phyloP scores from a whole-genome alignment of 2,113 vertebrate species.

The Poecile atricapillus region DNA sequence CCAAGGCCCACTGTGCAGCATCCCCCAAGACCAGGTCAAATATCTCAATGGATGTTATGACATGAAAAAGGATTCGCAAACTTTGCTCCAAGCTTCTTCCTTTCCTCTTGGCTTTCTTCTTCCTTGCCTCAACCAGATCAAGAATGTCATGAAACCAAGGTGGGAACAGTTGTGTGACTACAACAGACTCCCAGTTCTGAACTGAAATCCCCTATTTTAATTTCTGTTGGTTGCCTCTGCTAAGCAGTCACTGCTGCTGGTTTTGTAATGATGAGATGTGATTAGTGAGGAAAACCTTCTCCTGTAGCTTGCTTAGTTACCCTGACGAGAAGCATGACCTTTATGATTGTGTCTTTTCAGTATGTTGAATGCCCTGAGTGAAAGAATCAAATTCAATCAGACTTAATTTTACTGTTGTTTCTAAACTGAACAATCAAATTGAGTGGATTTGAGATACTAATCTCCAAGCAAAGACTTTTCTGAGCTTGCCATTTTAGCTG shows the following conservation, averaged over 20 bases:
- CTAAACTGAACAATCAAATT: neutral
- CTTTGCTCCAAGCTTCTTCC: neutral
- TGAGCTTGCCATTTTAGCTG: neutral
- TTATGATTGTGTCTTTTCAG: neutral
- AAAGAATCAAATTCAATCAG: neutral
- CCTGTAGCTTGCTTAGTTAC: neutral
- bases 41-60: neutral
- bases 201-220: neutral
- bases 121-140: neutral
- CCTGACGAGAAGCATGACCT: neutral
- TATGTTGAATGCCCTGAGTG: neutral
- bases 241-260: neutral
- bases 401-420: neutral
- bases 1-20: neutral
- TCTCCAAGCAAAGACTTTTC: neutral
- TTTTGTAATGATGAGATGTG: neutral
- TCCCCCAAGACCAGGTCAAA: neutral
- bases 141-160: neutral
- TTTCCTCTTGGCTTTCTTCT: too few relatives aligned
- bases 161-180: neutral
- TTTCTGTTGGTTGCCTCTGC: neutral
- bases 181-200: neutral
- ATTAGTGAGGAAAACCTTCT: neutral
- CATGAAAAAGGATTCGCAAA: neutral
- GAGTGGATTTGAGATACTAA: neutral